Base-by-base conservation (phyloP, 2,113 vertebrate species). In the Elachura formosa region DNA sequence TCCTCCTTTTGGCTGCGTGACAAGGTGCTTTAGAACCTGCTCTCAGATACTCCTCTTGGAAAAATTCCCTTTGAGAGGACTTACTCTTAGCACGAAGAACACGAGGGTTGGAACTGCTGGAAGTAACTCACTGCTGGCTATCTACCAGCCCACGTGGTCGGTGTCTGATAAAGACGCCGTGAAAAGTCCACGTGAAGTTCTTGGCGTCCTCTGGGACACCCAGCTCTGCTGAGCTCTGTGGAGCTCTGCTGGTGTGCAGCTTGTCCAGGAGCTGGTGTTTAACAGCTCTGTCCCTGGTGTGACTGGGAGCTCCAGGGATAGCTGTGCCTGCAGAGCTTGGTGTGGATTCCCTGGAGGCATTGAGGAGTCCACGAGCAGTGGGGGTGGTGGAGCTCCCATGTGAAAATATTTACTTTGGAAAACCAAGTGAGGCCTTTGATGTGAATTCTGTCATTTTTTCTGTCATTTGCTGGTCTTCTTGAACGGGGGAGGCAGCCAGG, bases 371-470 rank as follows among this genome's bases (percentile, higher is more conserved):
- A 84, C 0, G 29, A 87, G 52, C 56, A 18, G n/a, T 38, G 89
- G 84, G 87, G 89, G 91, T 87, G 89, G 66, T 46, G 62, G 77
- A 89, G 81, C 83, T 95, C 22, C 93, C 87, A 11, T 85, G 89
- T 76, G 93, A 91, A 85, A 96, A 94, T 91, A 96, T 87, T 96
- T 96, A 82, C 84, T 69, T 84, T 85, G 84, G 74, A 72, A 82
- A 62, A 33, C 62, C 87, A 69, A 73, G 78, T 5, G 52, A 79
- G 84, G 91, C 95, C 95, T 96, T 96, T 94, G 93, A 62, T 91
- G 67, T 59, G 55, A 85, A 36, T 90, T 94, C 87, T 88, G 45
- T 59, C 29, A 48, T 74, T 83, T 71, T n/a, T 90, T 94, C 87
- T 88, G 45, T 59, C 29, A 48, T 74, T 83, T 71, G 55, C 75